Base-by-base conservation (phyloP, 2,113 vertebrate genomes). In the Aix galericulata region DNA sequence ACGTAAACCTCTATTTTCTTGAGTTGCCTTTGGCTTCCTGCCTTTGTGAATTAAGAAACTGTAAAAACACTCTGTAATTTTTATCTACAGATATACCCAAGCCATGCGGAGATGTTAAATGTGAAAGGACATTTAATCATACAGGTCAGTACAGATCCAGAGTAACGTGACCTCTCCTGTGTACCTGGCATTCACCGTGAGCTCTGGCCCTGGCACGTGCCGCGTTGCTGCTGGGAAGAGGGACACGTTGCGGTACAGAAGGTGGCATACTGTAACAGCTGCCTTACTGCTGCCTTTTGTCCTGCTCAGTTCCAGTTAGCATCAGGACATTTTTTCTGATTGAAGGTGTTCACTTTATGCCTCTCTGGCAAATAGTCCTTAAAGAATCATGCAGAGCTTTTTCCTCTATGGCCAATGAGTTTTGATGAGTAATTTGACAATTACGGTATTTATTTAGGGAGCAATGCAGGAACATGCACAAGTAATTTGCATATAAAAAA, bases 401-500 rank as follows among this genome's bases (percentile, higher is more conserved):
- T 91, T 93, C 46, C 62, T 86, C 26, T 83, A 1, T 36, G 82
- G 76, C 71, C 56, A 36, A 60, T 44, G 31, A 84, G 46, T 83
- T 93, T 94, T 90, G 48, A 9, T 64, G 64, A 75, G 69, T 60
- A 29, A 18, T 62, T 55, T 96, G 90, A 73, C 90, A 84, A 71
- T 90, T 91, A 82, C 63, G 69, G 72, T 50, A 26, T 90, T 78
- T 96, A 93, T 91, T 95, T 95, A 90, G 62, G 83, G 88, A 93
- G 79, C 27, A 63, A 2, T 64, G 32, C 38, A 94, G 90, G 50
- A 85, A 82, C 34, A 36, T 1, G 4, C 29, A 44, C 29, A 44
- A 67, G 58, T 76, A 52, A 91, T 93, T 82, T 94, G 73, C 53
- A 56, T 94, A 62, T 32, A 36, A 36, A 36, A 36, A 36, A 36